Base-by-base conservation (phyloP, 2,113 vertebrate species). In the Microcebus ravelobensis region DNA sequence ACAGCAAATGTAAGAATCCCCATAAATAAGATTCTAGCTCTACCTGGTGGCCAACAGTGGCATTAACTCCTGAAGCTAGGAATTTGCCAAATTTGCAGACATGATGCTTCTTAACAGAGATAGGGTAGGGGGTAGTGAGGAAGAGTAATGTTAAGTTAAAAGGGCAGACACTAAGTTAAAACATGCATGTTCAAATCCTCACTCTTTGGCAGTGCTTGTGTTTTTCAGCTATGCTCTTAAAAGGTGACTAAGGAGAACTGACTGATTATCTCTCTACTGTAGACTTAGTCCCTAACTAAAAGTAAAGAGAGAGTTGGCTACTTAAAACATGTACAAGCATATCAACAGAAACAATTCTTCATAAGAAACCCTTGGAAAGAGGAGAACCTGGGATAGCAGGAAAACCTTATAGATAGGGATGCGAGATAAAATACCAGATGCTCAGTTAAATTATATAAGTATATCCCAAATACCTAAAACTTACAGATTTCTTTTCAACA, bases 1-100 rank as follows among this genome's bases (percentile, higher is more conserved):
- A 61, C 14, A n/a, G 6, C 52, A 20, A 36, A 8, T 13, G 0
- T 73, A 81, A 63, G 29, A 95, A 92, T 48, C 25, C 5, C n/a
- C 52, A 71, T 79, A 92, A 83, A 50, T 83, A 79, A 79, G 73
- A 36, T 42, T 93, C 29, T 71, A 83, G 86, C 91, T 25, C 95
- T 31, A 70, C 23, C 86, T 93, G 34, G 63, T 85, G 95, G 71
- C 70, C 63, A 85, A 70, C 1, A 63, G 4, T 50, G 34, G 34
- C 3, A 88, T 48, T 95, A 88, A 83, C 79, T 39, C 29, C 52
- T 67, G 68, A 88, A 82, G 65, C 17, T 13, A 87, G 67, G 63
- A 76, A 92, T 88, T 67, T 34, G 34, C 6, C 48, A 31, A 29
- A 52, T 63, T 42, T 10, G 2, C 61, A 79, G 4, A 74, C 55